phyloP scores from a whole-genome alignment of 2,797 vertebrate species.

The Rallus crepitans region DNA sequence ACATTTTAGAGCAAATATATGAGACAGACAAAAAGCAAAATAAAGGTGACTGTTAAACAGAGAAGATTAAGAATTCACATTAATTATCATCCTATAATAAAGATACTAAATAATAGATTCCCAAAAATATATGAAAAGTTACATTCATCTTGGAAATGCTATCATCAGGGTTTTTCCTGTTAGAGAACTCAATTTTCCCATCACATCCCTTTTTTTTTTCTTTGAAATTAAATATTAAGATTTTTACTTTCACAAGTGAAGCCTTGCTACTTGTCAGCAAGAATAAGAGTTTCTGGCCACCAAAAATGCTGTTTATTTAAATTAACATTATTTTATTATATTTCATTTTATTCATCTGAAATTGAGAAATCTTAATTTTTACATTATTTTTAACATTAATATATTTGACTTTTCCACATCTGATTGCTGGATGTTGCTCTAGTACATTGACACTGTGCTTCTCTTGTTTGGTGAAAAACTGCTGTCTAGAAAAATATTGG shows the following conservation, averaged over 20 bases:
- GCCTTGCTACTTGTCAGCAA: background rate
- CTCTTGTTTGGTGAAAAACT: background rate
- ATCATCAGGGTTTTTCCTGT: background rate
- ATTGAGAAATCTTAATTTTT: background rate
- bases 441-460: background rate
- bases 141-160: background rate
- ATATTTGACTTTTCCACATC: background rate
- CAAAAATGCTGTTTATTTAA: background rate
- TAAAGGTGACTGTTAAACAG: accelerated
- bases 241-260: background rate
- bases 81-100: background rate
- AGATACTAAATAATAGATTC: background rate
- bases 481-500: background rate
- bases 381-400: background rate
- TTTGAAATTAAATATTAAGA: background rate
- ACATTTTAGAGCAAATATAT: background rate
- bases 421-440: accelerated
- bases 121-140: background rate
- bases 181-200: background rate
- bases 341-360: background rate
- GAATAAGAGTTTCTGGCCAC: background rate
- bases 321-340: background rate
- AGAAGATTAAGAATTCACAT: background rate
- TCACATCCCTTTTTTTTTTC: background rate
- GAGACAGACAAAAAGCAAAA: background rate